Conservation (phyloP, 1,140 invertebrate genomes). For the Drosophila oshimai region DNA sequence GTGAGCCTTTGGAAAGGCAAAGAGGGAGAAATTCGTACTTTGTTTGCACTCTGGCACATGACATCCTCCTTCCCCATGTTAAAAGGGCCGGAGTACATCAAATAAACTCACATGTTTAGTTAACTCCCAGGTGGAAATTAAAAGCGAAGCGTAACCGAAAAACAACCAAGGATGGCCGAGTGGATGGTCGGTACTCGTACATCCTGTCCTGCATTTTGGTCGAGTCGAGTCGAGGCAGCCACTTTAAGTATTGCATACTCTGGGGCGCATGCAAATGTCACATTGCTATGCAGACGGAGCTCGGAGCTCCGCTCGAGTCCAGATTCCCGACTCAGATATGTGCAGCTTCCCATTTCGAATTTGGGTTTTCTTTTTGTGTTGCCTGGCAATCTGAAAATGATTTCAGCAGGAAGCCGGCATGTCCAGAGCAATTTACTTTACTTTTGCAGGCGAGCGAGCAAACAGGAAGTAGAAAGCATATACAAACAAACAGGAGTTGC, state of each 20-base stretch:
- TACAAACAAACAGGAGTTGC: conserved; percentile 18
- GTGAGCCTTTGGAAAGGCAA: background rate
- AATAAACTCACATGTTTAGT: conserved; percentile 74
- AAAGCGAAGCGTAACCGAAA: conserved; percentile 71
- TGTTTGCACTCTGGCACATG: conserved; percentile 35
- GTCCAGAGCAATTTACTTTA: conserved; percentile 69
- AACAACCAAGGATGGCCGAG: conserved; percentile 11
- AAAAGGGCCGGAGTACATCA: conserved; percentile 39
- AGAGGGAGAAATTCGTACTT: conserved; percentile 10
- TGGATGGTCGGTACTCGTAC: background rate
- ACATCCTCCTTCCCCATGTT: conserved; percentile 15
- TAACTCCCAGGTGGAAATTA: conserved; percentile 73
- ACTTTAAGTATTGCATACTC: conserved; percentile 65
- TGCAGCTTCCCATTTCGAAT: conserved; percentile 19
- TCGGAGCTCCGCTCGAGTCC: background rate
- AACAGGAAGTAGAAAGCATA: conserved; percentile 61
- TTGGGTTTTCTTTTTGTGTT: conserved; percentile 23
- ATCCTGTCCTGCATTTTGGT: conserved; percentile 7
- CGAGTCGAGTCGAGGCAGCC: conserved; percentile 4
- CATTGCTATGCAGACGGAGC: conserved; percentile 50
- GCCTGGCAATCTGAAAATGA: conserved; percentile 64
- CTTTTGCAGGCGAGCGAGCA: conserved; percentile 52
- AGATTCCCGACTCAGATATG: conserved; percentile 18
- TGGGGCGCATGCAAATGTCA: conserved; percentile 74
- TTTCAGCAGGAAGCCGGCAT: conserved; percentile 68